These are phyloP conservation scores for Epizoanthus rinbou DNA, from an alignment of 92 coral and sea anemone genomes.

Conservation along the genomic window DNA sequence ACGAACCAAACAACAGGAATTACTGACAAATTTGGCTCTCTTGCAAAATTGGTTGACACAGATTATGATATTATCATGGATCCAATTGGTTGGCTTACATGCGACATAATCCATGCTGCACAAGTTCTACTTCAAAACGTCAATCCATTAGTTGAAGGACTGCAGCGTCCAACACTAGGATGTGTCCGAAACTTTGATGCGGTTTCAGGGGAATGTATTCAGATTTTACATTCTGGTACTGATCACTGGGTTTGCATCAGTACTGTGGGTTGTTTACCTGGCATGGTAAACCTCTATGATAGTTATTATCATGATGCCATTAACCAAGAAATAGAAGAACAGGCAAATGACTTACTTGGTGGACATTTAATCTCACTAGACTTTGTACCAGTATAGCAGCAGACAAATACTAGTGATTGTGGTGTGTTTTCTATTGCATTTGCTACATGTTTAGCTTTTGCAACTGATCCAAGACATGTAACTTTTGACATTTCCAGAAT, in stretches of 20 bases:
- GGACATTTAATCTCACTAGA: constrained; percentile 34
- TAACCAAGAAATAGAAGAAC: constrained; percentile 59
- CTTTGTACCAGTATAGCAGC: constrained; percentile 67
- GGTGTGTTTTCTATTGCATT: constrained; percentile 73
- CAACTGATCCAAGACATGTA: constrained; percentile 42
- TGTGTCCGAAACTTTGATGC: constrained; percentile 53
- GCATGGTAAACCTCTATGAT: constrained; percentile 62
- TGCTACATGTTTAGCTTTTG: constrained; percentile 59
- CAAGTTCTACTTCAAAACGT: constrained; percentile 53
- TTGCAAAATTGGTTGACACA: constrained; percentile 33
- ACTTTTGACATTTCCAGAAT: constrained; percentile 57
- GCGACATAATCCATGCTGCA: constrained; percentile 56
- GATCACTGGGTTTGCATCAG: constrained; percentile 64
- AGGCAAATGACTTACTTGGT: constrained; percentile 52
- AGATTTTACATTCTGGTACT: constrained; percentile 59
- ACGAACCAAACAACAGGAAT: constrained; percentile 11
- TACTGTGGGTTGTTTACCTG: constrained; percentile 63
- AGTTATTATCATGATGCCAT: constrained; percentile 66
- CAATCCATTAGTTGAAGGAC: constrained; percentile 59
- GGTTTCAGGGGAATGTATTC: constrained; percentile 60
- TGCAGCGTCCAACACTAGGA: constrained; percentile 64
- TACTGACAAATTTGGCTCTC: constrained; percentile 26
- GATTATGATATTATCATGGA: constrained; percentile 45
- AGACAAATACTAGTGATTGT: constrained; percentile 67
- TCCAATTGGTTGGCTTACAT: constrained; percentile 53